These are phyloP conservation scores for Torymus aiolomorphi DNA, from an alignment of 2,888 invertebrate genomes.

Conservation along the genomic window DNA sequence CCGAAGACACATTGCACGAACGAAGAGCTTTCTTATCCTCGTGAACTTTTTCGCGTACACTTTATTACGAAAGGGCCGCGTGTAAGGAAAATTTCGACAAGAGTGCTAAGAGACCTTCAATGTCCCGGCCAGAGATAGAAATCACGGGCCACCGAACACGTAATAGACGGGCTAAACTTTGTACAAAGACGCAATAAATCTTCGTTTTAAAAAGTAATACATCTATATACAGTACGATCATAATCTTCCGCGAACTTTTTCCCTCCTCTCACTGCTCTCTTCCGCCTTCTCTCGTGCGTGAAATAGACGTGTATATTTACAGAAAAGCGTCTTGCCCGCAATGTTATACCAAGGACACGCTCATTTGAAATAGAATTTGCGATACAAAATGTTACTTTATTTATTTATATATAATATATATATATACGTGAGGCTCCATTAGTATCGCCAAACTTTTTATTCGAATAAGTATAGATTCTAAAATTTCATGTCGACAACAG, in stretches of 20 bases:
- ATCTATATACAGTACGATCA: constrained; percentile 21
- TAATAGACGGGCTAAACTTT: constrained; percentile 36
- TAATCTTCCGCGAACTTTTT: constrained; percentile 33
- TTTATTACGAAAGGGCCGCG: not conserved
- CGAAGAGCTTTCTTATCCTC: constrained; percentile 7
- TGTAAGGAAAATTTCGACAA: constrained; percentile 1
- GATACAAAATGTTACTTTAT: not conserved
- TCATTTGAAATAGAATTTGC: constrained; percentile 34
- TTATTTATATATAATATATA: not conserved
- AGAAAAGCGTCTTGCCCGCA: constrained; percentile 34
- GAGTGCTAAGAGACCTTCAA: not conserved
- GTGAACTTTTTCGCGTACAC: too few relatives aligned
- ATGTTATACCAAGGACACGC: constrained; percentile 38
- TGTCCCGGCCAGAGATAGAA: constrained; percentile 12
- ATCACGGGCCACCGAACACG: constrained; percentile 34
- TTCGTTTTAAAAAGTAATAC: constrained; percentile 8
- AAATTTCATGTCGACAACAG: constrained; percentile 73
- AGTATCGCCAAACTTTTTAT: constrained; percentile 63
- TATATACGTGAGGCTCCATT: constrained; percentile 52
- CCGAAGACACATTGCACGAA: constrained; percentile 23
- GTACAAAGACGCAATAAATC: constrained; percentile 48
- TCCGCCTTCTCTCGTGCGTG: not conserved
- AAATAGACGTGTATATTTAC: constrained; percentile 48
- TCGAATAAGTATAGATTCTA: constrained; percentile 67
- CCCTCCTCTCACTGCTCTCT: not conserved